A percentile compares a stretch with the other conserved stretches of the same genome.
These are phyloP conservation scores for Atta texana DNA, from an alignment of 1,140 invertebrate genomes.

Conservation along the genomic window DNA sequence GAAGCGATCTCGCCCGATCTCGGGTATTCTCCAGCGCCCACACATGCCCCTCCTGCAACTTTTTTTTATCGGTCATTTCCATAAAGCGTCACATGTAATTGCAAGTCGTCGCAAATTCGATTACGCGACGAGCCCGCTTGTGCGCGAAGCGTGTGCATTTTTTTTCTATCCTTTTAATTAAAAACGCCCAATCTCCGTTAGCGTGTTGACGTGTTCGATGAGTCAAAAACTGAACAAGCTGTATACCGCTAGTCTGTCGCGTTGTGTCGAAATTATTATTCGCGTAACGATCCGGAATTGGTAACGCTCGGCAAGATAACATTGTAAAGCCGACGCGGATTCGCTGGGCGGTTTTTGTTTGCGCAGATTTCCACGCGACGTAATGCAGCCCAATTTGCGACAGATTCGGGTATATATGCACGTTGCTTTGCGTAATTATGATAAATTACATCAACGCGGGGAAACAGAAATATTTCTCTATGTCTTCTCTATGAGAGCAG, in stretches of 20 bases:
- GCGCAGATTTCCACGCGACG: conserved; percentile 52
- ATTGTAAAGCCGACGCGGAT: conserved; percentile 41
- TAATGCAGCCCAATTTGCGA: conserved; percentile 56
- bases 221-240: conserved; percentile 41
- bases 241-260: conserved; percentile 12
- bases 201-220: conserved; percentile 13
- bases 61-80: conserved; percentile 53
- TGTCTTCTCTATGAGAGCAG: background rate
- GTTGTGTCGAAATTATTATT: conserved; percentile 57
- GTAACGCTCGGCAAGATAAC: conserved; percentile 47
- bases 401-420: conserved; percentile 41
- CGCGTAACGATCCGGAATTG: conserved; percentile 59
- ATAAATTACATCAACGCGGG: conserved; percentile 47
- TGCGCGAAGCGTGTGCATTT: background rate
- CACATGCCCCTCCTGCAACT: background rate
- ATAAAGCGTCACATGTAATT: conserved; percentile 49
- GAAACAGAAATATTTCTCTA: conserved; percentile 39
- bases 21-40: conserved; percentile 27
- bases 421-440: conserved; percentile 60
- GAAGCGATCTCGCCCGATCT: conserved; percentile 34
- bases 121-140: conserved; percentile 47
- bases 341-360: conserved; percentile 56
- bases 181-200: conserved; percentile 7
- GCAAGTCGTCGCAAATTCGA: conserved; percentile 56
- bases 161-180: conserved; percentile 45